A percentile compares a stretch with the other conserved stretches of the same genome.
These are phyloP conservation scores for Procavia capensis DNA, from an alignment of 2,113 vertebrate genomes.

Conservation along the genomic window DNA sequence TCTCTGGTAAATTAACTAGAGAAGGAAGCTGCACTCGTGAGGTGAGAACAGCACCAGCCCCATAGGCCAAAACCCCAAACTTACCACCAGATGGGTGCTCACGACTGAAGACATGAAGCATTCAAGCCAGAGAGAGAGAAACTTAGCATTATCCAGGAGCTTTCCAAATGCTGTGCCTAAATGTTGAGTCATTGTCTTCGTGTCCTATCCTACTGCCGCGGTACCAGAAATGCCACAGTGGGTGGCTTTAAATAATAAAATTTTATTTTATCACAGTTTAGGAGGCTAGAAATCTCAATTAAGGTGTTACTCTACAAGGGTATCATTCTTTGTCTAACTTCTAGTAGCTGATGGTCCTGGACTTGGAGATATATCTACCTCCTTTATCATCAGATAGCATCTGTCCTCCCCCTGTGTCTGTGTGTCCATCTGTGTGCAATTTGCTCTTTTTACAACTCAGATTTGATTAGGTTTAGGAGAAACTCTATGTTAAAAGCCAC, in stretches of 20 bases:
- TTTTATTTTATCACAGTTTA: background rate
- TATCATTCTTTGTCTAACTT: background rate
- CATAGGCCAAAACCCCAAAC: background rate
- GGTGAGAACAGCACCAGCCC: rapidly evolving
- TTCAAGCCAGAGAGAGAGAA: background rate
- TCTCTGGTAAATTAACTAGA: background rate
- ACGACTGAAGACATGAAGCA: background rate
- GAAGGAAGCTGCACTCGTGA: background rate
- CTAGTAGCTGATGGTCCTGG: background rate
- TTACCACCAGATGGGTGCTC: background rate
- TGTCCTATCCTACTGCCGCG: background rate
- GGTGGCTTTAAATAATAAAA: background rate
- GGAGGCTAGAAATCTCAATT: background rate
- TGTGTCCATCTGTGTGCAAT: background rate
- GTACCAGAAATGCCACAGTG: background rate
- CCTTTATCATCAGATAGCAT: background rate
- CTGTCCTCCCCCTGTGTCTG: background rate
- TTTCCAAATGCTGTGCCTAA: background rate
- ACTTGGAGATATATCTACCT: background rate
- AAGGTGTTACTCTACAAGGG: background rate
- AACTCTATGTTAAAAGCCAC: background rate
- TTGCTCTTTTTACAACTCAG: background rate
- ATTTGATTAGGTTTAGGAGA: background rate
- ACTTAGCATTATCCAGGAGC: background rate
- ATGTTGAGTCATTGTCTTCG: background rate